A percentile compares a stretch with the other conserved stretches of the same genome.
Conservation (phyloP, 1,140 invertebrate species). For the Cydia fagiglandana region DNA sequence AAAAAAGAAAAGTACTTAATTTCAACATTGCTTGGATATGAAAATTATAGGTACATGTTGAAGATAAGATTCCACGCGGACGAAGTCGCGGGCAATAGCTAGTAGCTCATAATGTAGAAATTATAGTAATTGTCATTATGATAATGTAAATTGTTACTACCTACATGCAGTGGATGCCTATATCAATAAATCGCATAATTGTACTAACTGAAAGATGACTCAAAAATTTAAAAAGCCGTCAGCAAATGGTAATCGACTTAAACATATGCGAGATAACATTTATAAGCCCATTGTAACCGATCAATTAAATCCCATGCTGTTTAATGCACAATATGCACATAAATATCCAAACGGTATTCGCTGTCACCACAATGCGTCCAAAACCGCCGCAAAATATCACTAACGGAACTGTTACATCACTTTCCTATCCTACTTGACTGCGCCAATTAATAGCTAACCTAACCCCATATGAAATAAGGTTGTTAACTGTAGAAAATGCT, state of each 20-base stretch:
- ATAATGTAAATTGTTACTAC: too few relatives aligned
- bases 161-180: too few relatives aligned
- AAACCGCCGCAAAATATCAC: slow-evolving; percentile 22
- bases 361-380: slow-evolving; percentile 23
- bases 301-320: slow-evolving; percentile 25
- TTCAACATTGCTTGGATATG: too few relatives aligned
- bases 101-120: too few relatives aligned
- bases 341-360: slow-evolving; percentile 24
- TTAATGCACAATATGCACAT: slow-evolving; percentile 26
- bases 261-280: slow-evolving; percentile 6
- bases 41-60: too few relatives aligned
- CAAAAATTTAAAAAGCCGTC: neutral
- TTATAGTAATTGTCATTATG: too few relatives aligned
- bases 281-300: slow-evolving; percentile 18
- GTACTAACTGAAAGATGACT: too few relatives aligned
- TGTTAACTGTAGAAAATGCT: neutral
- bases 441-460: neutral
- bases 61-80: too few relatives aligned
- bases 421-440: neutral
- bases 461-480: neutral
- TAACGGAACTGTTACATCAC: neutral
- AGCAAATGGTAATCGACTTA: neutral
- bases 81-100: too few relatives aligned
- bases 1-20: too few relatives aligned
- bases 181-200: too few relatives aligned